Base-by-base conservation (phyloP, 2,797 vertebrate species). In the Hybognathus amarus region DNA sequence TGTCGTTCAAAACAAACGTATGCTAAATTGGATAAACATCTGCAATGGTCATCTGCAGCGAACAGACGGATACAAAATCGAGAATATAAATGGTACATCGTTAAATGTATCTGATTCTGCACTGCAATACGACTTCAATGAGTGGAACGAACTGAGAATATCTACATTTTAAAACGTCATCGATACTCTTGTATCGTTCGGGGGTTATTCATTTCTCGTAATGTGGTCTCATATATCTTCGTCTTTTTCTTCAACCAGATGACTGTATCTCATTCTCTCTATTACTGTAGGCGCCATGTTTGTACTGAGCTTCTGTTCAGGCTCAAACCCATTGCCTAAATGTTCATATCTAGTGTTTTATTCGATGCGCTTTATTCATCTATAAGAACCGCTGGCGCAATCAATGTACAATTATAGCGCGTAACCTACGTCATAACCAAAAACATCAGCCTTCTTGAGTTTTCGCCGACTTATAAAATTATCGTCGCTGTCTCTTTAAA, bases 201-300 rank as follows among this genome's bases (percentile, higher is more conserved):
- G 33, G 36, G 24, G 18, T 3, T 7, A 40, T 27, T 50, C 1
- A 13, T 47, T 40, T 63, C 27, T 47, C 20, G 40, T 27, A 10
- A 3, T n/a, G 33, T 30, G 66, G n/a, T 80, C 27, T 9, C 11
- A 30, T 10, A 18, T 5, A 59, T 42, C 47, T 80, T 40, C 66
- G 38, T 15, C 38, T 56, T 30, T 66, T 66, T 69, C n/a, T 81
- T n/a, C 18, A 56, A 30, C 24, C 47, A 54, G n/a, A 68, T 69
- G 73, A 68, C 63, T 68, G 70, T 56, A 54, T 82, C 27, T 74
- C 50, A 67, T 80, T 61, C 76, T 69, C 47, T 63, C 9, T 67
- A 38, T 70, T 77, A 52, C 77, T 56, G 75, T 40, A 67, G 85
- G 76, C 87, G 88, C 88, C 88, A 89, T 89, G 87, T 88, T 89